Base-by-base conservation (phyloP, 2,888 invertebrate species). In the Lacanobia wlatinum region DNA sequence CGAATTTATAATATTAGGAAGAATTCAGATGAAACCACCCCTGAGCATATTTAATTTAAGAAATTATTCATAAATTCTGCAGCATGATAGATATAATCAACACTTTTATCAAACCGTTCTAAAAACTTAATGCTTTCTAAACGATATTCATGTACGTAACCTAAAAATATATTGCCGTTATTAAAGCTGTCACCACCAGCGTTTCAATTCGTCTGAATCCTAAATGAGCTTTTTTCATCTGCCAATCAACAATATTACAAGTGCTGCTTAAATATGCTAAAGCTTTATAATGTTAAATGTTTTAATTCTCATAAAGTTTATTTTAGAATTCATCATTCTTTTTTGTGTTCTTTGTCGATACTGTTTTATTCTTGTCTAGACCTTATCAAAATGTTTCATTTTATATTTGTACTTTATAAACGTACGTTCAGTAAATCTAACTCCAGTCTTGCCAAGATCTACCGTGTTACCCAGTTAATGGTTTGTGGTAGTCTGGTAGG, bases 181-280 rank as follows among this genome's bases (percentile, higher is more conserved):
- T 52, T 43, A 69, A 52, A 18, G 46, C 53, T 12, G 28, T 66
- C 75, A 69, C 7, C 14, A 8, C 28, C 40, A 74, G 56, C n/a
- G 12, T 61, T 67, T 52, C 52, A 74, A 71, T 55, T 59, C 70
- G n/a, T 50, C 34, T 21, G 70, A 73, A 66, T 66, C 55, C 21
- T 16, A 65, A 69, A 48, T 77, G 18, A 52, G 10, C 3, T 10
- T 56, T 68, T 72, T 50, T 53, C 21, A 34, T 59, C 40, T 53
- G n/a, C 60, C 73, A n/a, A 77, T 18, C 18, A 48, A 48, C 18
- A 74, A 55, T 34, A 58, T 70, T 46, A 21, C n/a, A 64, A 78
- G 65, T 78, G 46, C 55, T 69, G 12, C 38, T 60, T 10, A 62
- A 70, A 68, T 64, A 66, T 60, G 74, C 18, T 1, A 23, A 67